Percentiles rank a stretch among this genome's conserved stretches.
Evolutionary conservation across 2,888 invertebrate species (phyloP).

Genomic region (Gari tellinella): DNA sequence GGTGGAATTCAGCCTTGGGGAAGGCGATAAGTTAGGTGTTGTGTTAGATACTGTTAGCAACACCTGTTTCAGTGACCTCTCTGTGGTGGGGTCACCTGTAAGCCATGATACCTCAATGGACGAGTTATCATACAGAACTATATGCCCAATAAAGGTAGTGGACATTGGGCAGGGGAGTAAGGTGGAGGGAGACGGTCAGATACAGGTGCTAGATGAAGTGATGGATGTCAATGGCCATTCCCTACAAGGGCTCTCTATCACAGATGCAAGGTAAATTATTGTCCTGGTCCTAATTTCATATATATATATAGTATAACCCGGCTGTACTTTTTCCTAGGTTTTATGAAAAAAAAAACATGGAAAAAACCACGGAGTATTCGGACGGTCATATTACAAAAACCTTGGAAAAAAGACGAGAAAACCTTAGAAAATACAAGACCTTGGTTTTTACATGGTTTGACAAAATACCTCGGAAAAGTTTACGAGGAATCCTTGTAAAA

Average conservation of each 20-base stretch:
- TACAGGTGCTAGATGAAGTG: conserved; percentile 94
- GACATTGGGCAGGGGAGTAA: conserved; percentile 69
- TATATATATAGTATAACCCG: too few relatives aligned
- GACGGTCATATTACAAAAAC: too few relatives aligned
- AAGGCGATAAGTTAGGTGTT: conserved; percentile 68
- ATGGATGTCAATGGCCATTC: conserved; percentile 93
- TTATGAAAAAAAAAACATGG: too few relatives aligned
- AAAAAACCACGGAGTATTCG: too few relatives aligned
- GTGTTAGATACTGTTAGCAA: conserved; percentile 64
- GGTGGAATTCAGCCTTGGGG: conserved; percentile 62
- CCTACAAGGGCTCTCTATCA: conserved; percentile 68
- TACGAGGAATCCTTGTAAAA: too few relatives aligned
- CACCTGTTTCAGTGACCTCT: conserved; percentile 41
- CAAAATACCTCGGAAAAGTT: too few relatives aligned
- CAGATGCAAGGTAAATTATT: conserved; percentile 73
- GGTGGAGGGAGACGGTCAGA: conserved; percentile 86
- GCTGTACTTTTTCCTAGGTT: too few relatives aligned
- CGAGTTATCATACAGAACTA: conserved; percentile 46
- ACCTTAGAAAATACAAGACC: too few relatives aligned
- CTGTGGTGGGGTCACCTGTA: conserved; percentile 30
- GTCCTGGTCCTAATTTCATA: too few relatives aligned
- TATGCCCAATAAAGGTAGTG: conserved; percentile 67
- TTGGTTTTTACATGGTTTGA: too few relatives aligned
- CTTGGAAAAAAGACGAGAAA: too few relatives aligned
- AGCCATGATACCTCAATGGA: conserved; percentile 40